phyloP scores from a whole-genome alignment of 2,797 vertebrate genomes.

The Martes flavigula region DNA sequence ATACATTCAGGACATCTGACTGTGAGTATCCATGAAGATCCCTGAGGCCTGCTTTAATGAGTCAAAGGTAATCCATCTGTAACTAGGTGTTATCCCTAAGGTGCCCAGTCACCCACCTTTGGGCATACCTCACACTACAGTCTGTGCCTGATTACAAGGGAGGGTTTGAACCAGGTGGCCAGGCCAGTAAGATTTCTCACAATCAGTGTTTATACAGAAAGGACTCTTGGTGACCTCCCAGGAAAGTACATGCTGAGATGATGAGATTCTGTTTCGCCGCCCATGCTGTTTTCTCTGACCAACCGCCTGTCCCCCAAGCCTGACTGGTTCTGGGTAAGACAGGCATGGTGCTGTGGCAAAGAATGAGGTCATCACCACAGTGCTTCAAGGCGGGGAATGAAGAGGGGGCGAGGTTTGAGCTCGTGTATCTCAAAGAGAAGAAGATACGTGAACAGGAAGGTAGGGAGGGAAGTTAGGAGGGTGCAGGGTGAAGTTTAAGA shows the following conservation, averaged over 20 bases:
- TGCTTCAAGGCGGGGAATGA: neutral
- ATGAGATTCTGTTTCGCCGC: neutral
- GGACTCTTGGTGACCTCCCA: neutral
- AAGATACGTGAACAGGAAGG: neutral
- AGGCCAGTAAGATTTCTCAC: neutral
- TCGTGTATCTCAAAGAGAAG: neutral
- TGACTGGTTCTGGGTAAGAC: neutral
- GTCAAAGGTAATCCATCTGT: neutral
- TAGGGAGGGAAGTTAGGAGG: neutral
- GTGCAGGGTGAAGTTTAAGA: neutral
- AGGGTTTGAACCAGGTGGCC: neutral
- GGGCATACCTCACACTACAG: neutral
- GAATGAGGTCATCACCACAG: neutral
- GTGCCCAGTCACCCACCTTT: neutral
- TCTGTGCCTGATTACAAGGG: neutral
- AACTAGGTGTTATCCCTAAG: neutral
- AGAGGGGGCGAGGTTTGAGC: neutral
- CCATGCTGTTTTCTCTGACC: neutral
- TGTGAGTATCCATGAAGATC: neutral
- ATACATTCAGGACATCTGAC: slow-evolving; percentile 20
- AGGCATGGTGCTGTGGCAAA: neutral
- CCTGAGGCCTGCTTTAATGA: neutral
- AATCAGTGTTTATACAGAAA: slow-evolving; percentile 20
- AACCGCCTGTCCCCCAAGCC: neutral
- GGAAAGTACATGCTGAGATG: neutral